Evolutionary conservation across 2,113 vertebrate species (phyloP).

Genomic region (Centropus unirufus): DNA sequence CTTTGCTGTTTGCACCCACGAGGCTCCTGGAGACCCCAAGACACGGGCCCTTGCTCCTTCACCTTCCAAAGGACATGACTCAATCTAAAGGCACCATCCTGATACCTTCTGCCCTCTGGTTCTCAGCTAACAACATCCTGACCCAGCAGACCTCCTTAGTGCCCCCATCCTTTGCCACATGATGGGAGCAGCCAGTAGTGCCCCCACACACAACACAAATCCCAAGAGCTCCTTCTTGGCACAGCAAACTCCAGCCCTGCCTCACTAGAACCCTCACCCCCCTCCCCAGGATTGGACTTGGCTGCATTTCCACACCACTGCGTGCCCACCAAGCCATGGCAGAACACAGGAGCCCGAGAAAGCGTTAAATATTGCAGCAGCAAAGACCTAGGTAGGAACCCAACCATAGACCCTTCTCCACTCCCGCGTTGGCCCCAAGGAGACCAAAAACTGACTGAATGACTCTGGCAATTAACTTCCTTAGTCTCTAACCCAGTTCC

Average conservation of each 20-base stretch:
- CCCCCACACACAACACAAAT: no score
- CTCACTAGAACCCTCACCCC: not conserved
- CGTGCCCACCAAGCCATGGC: accelerated
- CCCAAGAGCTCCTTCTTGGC: not conserved
- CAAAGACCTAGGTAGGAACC: conserved; percentile 29
- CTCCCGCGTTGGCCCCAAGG: not conserved
- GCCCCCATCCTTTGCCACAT: not conserved
- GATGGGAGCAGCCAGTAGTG: accelerated
- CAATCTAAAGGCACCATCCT: not conserved
- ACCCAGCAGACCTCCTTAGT: not conserved
- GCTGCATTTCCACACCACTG: accelerated
- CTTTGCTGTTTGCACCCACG: not conserved
- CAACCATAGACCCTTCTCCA: not conserved
- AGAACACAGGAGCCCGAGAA: not conserved
- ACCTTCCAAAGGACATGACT: not conserved
- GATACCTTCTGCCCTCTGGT: not conserved
- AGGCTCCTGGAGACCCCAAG: not conserved
- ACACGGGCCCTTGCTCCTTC: accelerated
- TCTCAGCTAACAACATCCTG: not conserved
- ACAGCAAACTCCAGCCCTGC: not conserved
- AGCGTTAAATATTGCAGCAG: conserved; percentile 5
- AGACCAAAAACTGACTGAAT: conserved; percentile 24
- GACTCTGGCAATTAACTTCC: conserved; percentile 66
- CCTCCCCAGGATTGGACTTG: accelerated
- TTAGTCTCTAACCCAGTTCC: conserved; percentile 51